These are phyloP conservation scores for Cyprinodon brontotheroides DNA, from an alignment of 2,113 vertebrate species.

Conservation along the genomic window DNA sequence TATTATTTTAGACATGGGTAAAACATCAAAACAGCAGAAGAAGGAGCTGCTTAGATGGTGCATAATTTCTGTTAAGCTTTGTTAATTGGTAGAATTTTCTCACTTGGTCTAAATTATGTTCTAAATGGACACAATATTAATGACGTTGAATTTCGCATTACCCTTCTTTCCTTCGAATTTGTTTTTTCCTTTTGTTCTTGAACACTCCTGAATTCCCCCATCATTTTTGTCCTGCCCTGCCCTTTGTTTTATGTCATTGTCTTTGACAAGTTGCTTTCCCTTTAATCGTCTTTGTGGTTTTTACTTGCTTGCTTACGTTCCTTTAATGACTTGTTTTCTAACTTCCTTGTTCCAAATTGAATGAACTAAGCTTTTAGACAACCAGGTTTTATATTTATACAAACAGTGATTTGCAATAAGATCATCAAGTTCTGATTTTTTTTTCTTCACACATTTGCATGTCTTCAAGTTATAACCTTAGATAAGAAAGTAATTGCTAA, in stretches of 20 bases:
- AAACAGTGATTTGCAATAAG: neutral
- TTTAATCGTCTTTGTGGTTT: neutral
- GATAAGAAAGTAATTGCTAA: neutral
- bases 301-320: neutral
- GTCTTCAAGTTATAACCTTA: neutral
- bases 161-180: no score
- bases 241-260: no score
- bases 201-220: neutral
- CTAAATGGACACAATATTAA: no score
- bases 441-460: no score
- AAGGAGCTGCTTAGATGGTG: no score
- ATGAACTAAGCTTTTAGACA: neutral
- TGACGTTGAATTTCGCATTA: no score
- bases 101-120: no score
- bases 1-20: no score
- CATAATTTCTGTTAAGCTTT: no score
- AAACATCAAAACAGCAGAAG: no score
- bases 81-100: no score
- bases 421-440: neutral
- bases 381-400: neutral
- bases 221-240: neutral
- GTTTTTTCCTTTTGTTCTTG: neutral
- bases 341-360: constrained; percentile 1
- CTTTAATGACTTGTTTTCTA: neutral
- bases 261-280: neutral